Base-by-base conservation (phyloP, 1,140 invertebrate species). In the Apis cerana region DNA sequence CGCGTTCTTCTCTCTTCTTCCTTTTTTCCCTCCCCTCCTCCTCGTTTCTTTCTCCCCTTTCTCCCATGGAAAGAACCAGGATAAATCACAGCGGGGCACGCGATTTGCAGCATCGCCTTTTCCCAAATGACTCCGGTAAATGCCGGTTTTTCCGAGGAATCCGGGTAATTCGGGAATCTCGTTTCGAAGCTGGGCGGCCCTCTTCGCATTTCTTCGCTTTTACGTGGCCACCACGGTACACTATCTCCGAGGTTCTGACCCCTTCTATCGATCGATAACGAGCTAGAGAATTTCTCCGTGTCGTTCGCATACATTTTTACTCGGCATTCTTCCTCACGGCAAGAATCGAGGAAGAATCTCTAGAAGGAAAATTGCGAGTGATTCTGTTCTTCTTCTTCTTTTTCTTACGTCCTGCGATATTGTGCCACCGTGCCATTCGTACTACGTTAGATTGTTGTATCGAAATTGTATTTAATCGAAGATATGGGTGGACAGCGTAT, bases 81-180 rank as follows among this genome's bases (percentile, higher is more conserved):
- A 84, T 84, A 85, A 88, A 87, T 88, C 86, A 85, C 84, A 75
- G 77, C 56, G 65, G 48, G 13, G 23, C 69, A 23, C 71, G 81
- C 71, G 75, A 81, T 77, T 74, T 77, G 74, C 72, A 67, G 77
- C 70, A 75, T 76, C 86, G 75, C 61, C 78, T 77, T 68, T 59
- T 70, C 80, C 54, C 64, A 83, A 88, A 88, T 79, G 85, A 84
- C 72, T 68, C 56, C 74, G 54, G 56, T 84, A 87, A 88, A 84
- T 77, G 86, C 58, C 50, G 76, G 62, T 81, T 78, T 84, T 81
- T 84, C 68, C 59, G 50, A 2, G 65, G 21, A 58, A 64, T 33
- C 59, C 74, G 71, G 56, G 81, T 76, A 80, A 87, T 62, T 86
- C 81, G 70, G 74, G 61, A 76, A 86, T 76, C 82, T 69, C 80